Conservation (phyloP, 2,113 vertebrate species). For the Synchiropus splendidus region DNA sequence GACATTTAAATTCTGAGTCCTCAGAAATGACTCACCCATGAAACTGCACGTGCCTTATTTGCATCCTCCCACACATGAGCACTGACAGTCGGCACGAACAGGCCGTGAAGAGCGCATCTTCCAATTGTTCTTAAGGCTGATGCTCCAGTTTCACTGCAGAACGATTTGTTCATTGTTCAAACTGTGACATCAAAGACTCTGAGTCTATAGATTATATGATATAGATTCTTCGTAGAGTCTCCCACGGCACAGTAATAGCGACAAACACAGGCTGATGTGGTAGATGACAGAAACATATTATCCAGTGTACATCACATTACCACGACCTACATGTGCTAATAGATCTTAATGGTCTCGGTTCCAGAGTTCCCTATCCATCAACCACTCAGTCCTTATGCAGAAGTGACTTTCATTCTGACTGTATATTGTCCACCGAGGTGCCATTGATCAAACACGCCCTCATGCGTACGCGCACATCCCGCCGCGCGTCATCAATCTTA, state of each 20-base stretch:
- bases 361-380: slow-evolving; percentile 44
- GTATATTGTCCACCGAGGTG: slow-evolving; percentile 31
- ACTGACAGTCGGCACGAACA: too few relatives aligned
- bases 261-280: too few relatives aligned
- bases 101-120: too few relatives aligned
- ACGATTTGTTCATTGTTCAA: too few relatives aligned
- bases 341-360: slow-evolving; percentile 40
- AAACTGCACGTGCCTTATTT: not conserved
- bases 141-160: too few relatives aligned
- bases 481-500: slow-evolving; percentile 36
- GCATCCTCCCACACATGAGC: too few relatives aligned
- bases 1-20: not conserved
- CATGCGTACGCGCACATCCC: slow-evolving; percentile 4
- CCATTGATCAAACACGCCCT: slow-evolving; percentile 35
- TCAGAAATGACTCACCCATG: not conserved
- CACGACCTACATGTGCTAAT: slow-evolving; percentile 31
- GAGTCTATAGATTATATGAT: too few relatives aligned
- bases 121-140: too few relatives aligned
- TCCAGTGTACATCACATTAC: slow-evolving; percentile 24
- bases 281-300: slow-evolving; percentile 30
- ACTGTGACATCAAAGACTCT: too few relatives aligned
- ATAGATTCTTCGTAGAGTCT: too few relatives aligned
- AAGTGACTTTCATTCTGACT: slow-evolving; percentile 25
- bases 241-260: too few relatives aligned
- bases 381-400: slow-evolving; percentile 31